Percentiles rank a stretch among this genome's conserved stretches.
phyloP scores from a whole-genome alignment of 2,797 vertebrate species.

The Discoglossus pictus region DNA sequence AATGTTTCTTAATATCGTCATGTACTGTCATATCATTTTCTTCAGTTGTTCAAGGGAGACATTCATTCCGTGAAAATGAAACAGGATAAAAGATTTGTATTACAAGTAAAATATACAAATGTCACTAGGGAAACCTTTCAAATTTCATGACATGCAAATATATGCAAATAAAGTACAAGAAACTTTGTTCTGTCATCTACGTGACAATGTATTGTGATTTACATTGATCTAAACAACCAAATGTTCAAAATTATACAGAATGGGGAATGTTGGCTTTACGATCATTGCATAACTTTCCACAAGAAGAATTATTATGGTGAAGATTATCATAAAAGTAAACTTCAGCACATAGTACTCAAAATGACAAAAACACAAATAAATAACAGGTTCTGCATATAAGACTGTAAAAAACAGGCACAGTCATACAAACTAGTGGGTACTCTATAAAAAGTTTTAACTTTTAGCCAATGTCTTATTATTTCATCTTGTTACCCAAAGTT shows the following conservation, averaged over 20 bases:
- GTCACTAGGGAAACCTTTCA: constrained; percentile 12
- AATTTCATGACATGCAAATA: constrained; percentile 30
- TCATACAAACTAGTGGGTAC: too few relatives aligned
- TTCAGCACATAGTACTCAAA: too few relatives aligned
- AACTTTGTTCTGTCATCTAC: constrained; percentile 13
- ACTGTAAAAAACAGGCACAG: too few relatives aligned
- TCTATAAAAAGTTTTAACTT: too few relatives aligned
- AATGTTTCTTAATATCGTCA: too few relatives aligned
- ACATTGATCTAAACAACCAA: constrained; percentile 26
- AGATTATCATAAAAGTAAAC: constrained; percentile 11
- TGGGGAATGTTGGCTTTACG: constrained; percentile 19
- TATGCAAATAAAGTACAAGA: constrained; percentile 24
- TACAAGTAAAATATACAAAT: constrained; percentile 9
- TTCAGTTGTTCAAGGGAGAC: background rate
- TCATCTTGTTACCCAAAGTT: too few relatives aligned
- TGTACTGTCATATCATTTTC: background rate
- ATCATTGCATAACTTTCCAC: background rate
- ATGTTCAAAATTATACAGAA: constrained; percentile 15
- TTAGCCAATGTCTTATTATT: too few relatives aligned
- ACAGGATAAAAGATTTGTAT: constrained; percentile 19
- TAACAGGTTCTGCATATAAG: too few relatives aligned
- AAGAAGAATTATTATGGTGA: constrained; percentile 1
- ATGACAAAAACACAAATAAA: too few relatives aligned
- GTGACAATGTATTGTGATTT: constrained; percentile 35
- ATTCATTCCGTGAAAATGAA: background rate